Evolutionary conservation across 2,797 vertebrate genomes (phyloP).

Genomic region (Poliocrania exsul): DNA sequence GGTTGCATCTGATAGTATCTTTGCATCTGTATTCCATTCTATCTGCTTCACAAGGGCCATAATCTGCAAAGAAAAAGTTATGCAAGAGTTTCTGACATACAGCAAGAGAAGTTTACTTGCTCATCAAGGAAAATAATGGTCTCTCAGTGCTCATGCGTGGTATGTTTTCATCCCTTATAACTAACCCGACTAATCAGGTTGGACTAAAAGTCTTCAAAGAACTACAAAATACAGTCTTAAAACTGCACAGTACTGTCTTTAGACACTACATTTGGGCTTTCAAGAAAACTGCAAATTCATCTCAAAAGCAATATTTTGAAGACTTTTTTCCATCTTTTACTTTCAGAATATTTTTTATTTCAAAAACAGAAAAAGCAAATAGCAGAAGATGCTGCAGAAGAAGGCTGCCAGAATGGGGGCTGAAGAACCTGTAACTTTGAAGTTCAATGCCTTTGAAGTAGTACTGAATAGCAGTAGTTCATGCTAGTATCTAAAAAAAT

Average conservation of each 20-base stretch:
- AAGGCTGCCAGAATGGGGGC: not conserved
- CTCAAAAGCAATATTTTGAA: not conserved
- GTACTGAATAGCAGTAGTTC: not conserved
- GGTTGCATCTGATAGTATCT: not conserved
- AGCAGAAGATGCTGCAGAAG: not conserved
- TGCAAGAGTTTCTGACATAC: not conserved
- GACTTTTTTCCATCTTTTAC: not conserved
- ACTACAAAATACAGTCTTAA: not conserved
- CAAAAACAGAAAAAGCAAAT: not conserved
- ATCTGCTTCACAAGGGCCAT: not conserved
- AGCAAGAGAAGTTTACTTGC: not conserved
- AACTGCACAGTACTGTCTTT: not conserved
- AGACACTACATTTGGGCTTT: not conserved
- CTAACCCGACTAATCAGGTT: not conserved
- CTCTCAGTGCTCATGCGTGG: not conserved
- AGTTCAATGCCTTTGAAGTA: conserved; percentile 14
- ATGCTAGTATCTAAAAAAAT: not conserved
- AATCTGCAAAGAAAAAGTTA: not conserved
- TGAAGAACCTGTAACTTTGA: not conserved
- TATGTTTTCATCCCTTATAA: not conserved
- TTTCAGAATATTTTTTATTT: not conserved
- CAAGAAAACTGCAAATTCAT: not conserved
- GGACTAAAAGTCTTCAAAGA: not conserved
- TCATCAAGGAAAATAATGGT: not conserved
- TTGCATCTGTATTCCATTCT: not conserved